Conservation (phyloP, 2,797 vertebrate species). For the Sebastes paucispinis region DNA sequence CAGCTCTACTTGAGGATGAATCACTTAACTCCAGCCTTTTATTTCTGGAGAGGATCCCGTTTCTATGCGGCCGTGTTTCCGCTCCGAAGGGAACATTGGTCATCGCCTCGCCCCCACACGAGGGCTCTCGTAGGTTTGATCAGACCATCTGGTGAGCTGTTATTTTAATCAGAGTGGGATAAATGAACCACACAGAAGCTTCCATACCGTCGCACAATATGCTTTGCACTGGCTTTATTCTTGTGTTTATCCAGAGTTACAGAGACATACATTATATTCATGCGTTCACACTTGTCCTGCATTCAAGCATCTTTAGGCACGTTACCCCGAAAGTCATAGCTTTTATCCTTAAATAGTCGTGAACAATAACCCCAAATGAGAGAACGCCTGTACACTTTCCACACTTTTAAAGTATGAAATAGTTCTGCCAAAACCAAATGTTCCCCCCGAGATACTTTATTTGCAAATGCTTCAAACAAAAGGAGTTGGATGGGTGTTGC, state of each 20-base stretch:
- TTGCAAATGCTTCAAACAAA: slow-evolving; percentile 62
- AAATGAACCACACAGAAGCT: slow-evolving; percentile 22
- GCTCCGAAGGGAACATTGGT: slow-evolving; percentile 58
- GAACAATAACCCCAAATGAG: background rate
- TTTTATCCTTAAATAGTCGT: background rate
- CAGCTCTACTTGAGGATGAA: slow-evolving; percentile 58
- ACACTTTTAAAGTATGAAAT: slow-evolving; percentile 11
- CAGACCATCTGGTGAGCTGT: slow-evolving; percentile 59
- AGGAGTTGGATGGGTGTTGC: slow-evolving; percentile 71
- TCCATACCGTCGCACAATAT: slow-evolving; percentile 19
- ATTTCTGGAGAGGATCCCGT: slow-evolving; percentile 66
- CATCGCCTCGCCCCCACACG: slow-evolving; percentile 58
- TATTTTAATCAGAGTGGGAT: slow-evolving; percentile 44
- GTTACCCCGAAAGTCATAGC: background rate
- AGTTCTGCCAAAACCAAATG: slow-evolving; percentile 18
- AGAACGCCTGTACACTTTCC: background rate
- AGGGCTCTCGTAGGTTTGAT: slow-evolving; percentile 43
- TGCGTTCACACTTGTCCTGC: background rate
- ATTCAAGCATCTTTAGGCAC: background rate
- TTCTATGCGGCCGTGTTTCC: slow-evolving; percentile 52
- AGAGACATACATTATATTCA: background rate
- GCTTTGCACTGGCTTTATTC: slow-evolving; percentile 8
- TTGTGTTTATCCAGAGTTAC: background rate
- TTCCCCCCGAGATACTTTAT: slow-evolving; percentile 38
- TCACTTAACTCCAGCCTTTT: slow-evolving; percentile 71